These are phyloP conservation scores for Lissocephala sabroskyi DNA, from an alignment of 2,888 invertebrate species.

Conservation along the genomic window DNA sequence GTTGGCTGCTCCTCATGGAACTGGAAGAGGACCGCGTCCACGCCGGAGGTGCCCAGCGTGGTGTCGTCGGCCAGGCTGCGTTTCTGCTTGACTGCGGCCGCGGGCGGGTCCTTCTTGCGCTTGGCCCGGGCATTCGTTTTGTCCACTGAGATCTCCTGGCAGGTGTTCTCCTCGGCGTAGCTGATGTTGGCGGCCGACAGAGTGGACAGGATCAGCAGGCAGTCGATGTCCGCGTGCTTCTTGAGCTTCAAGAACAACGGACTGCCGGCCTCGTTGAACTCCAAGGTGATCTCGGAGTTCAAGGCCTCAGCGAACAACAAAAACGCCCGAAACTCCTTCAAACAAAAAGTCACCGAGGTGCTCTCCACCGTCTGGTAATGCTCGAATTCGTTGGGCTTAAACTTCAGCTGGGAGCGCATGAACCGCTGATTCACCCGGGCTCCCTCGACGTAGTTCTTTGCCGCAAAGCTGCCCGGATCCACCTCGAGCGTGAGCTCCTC, in stretches of 20 bases:
- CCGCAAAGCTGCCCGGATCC: constrained; percentile 76
- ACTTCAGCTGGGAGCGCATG: constrained; percentile 83
- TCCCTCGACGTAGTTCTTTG: constrained; percentile 86
- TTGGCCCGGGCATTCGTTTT: constrained; percentile 26
- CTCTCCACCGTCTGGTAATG: constrained; percentile 72
- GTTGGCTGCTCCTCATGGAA: constrained; percentile 30
- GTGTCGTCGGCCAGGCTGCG: constrained; percentile 36
- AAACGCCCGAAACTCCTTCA: constrained; percentile 88
- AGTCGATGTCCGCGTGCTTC: constrained; percentile 82
- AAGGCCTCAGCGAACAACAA: constrained; percentile 85
- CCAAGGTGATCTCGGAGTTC: constrained; percentile 78
- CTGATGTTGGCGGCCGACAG: constrained; percentile 68
- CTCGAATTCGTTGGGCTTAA: constrained; percentile 74
- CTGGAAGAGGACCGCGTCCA: constrained; percentile 33
- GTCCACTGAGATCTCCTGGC: constrained; percentile 38
- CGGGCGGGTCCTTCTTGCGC: constrained; percentile 36
- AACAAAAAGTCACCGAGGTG: constrained; percentile 85
- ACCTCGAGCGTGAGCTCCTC: constrained; percentile 88
- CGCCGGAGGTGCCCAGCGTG: constrained; percentile 36
- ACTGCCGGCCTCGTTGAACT: constrained; percentile 85
- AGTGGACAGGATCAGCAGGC: constrained; percentile 85
- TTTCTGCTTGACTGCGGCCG: constrained; percentile 20
- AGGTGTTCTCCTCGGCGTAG: constrained; percentile 51
- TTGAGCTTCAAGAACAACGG: constrained; percentile 85
- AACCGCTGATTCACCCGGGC: constrained; percentile 78